phyloP scores from a whole-genome alignment of 2,797 vertebrate genomes.

The Sebastes vulpes region DNA sequence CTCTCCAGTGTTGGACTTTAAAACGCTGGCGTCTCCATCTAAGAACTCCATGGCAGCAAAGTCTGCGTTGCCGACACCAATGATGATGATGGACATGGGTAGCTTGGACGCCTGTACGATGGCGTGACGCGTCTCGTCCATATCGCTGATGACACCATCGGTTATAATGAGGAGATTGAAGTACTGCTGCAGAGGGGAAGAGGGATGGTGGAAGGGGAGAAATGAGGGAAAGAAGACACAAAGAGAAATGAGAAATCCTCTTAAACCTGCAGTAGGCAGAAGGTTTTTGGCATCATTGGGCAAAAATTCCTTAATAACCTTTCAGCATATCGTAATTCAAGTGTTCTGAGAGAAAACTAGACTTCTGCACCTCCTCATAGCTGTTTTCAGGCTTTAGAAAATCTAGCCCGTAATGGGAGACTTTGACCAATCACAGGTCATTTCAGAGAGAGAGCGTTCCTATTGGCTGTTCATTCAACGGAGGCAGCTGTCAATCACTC shows the following conservation, averaged over 20 bases:
- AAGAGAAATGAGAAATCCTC: background rate
- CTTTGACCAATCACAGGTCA: too few species aligned
- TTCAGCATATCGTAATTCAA: too few species aligned
- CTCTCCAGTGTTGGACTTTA: constrained; percentile 94
- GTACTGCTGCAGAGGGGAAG: constrained; percentile 90
- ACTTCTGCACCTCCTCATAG: too few species aligned
- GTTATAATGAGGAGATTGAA: constrained; percentile 99
- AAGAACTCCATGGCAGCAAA: constrained; percentile 99
- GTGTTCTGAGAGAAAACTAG: too few species aligned
- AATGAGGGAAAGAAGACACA: background rate
- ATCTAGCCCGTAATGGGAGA: too few species aligned
- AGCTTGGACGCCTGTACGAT: constrained; percentile 96
- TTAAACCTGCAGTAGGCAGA: background rate
- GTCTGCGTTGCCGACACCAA: constrained; percentile 97
- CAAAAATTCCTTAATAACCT: too few species aligned
- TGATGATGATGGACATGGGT: constrained; percentile 99
- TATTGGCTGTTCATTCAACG: too few species aligned
- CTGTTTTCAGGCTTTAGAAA: too few species aligned
- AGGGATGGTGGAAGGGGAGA: background rate
- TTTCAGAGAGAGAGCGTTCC: too few species aligned
- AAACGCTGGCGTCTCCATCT: constrained; percentile 92
- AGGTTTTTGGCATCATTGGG: too few species aligned
- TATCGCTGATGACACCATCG: constrained; percentile 98
- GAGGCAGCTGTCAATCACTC: too few species aligned
- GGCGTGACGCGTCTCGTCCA: constrained; percentile 96